These are phyloP conservation scores for Papilio protenor DNA, from an alignment of 2,888 invertebrate genomes.

Conservation along the genomic window DNA sequence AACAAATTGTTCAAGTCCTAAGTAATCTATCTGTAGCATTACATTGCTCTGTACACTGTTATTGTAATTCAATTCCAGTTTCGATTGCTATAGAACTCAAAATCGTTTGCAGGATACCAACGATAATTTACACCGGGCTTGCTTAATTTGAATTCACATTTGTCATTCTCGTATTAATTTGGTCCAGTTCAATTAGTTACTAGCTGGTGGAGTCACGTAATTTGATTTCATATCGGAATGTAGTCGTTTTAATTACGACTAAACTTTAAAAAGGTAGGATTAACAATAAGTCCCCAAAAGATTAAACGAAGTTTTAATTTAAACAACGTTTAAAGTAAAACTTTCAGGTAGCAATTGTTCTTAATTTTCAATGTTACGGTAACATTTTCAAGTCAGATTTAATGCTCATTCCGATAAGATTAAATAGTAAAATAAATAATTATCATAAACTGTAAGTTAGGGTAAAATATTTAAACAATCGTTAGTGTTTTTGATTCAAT, in stretches of 20 bases:
- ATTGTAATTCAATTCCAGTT: not conserved
- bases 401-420: not conserved
- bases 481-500: too few relatives aligned
- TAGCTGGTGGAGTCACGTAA: not conserved
- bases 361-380: not conserved
- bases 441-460: too few relatives aligned
- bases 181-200: conserved; percentile 34
- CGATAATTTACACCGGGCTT: conserved; percentile 22
- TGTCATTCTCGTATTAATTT: conserved; percentile 38
- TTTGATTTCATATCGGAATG: conserved; percentile 27
- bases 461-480: too few relatives aligned
- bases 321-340: not conserved
- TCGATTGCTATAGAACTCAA: not conserved
- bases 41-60: not conserved
- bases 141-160: conserved; percentile 37
- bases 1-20: conserved; percentile 19
- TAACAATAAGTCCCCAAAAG: not conserved
- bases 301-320: not conserved
- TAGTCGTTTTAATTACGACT: not conserved
- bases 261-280: not conserved
- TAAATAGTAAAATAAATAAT: too few relatives aligned
- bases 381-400: not conserved
- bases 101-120: conserved; percentile 12
- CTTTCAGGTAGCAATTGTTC: not conserved
- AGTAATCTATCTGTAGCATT: conserved; percentile 20